Evolutionary conservation across 2,888 invertebrate species (phyloP).

Genomic region (Abrostola triplasia): DNA sequence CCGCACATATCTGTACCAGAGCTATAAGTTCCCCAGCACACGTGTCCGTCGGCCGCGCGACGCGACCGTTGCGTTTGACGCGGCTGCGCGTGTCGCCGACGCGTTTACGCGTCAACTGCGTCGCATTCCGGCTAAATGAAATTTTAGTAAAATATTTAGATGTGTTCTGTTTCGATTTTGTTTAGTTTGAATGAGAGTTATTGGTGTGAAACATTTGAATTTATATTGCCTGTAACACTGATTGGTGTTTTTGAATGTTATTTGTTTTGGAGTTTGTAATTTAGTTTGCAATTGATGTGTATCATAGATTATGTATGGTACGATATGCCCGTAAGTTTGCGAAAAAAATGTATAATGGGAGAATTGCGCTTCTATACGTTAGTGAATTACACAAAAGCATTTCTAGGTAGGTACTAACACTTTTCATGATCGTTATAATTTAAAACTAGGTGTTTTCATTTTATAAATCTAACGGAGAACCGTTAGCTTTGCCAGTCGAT

Average conservation of each 20-base stretch:
- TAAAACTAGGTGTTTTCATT: no score
- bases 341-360: no score
- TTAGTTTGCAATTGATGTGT: not conserved
- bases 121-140: slow-evolving; percentile 48
- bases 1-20: not conserved
- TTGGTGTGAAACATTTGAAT: slow-evolving; percentile 30
- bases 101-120: slow-evolving; percentile 57
- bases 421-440: no score
- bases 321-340: no score
- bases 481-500: no score
- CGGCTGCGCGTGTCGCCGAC: slow-evolving; percentile 58
- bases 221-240: slow-evolving; percentile 13
- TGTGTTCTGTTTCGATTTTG: slow-evolving; percentile 39
- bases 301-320: no score
- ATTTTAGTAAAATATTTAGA: slow-evolving; percentile 49
- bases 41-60: slow-evolving; percentile 19
- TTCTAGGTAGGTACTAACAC: no score
- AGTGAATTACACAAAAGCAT: no score
- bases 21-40: slow-evolving; percentile 36
- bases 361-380: no score
- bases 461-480: no score
- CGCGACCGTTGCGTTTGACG: slow-evolving; percentile 61
- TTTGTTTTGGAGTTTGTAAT: not conserved
- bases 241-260: not conserved
- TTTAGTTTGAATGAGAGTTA: slow-evolving; percentile 26